Evolutionary conservation across 2,113 vertebrate genomes (phyloP).

Genomic region (Pseudorectes ferrugineus): DNA sequence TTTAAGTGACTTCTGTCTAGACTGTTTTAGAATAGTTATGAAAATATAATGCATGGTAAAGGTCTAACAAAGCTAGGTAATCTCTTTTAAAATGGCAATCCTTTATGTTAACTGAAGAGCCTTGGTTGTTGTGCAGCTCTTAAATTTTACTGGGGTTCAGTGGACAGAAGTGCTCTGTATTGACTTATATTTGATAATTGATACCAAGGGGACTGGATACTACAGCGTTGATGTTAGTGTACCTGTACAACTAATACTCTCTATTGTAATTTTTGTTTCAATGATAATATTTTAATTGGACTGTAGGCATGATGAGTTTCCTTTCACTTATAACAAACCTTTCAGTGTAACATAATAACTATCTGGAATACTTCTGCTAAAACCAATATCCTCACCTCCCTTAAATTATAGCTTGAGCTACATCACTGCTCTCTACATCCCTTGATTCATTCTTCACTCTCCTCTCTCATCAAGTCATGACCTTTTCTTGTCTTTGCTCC

Average conservation of each 20-base stretch:
- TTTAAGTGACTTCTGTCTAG: background rate
- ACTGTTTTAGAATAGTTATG: background rate
- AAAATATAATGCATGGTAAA: background rate
- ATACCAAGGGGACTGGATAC: background rate
- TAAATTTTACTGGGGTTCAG: background rate
- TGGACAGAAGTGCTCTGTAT: background rate
- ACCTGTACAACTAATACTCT: background rate
- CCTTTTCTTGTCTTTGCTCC: background rate
- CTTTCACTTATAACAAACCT: background rate
- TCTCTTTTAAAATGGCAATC: background rate
- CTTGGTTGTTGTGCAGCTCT: background rate
- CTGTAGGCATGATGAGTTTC: background rate
- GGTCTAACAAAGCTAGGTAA: background rate
- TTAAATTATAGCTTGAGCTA: background rate
- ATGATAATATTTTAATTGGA: background rate
- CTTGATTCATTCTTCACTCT: background rate
- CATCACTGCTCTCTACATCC: accelerated
- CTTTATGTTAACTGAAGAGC: background rate
- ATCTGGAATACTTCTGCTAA: background rate
- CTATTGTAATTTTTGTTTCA: background rate
- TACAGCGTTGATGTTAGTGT: background rate
- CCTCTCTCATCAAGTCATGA: background rate
- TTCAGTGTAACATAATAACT: background rate
- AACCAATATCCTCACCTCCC: background rate
- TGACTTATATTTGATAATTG: background rate